Conservation (phyloP, 2,113 vertebrate genomes). For the Salminus brasiliensis region DNA sequence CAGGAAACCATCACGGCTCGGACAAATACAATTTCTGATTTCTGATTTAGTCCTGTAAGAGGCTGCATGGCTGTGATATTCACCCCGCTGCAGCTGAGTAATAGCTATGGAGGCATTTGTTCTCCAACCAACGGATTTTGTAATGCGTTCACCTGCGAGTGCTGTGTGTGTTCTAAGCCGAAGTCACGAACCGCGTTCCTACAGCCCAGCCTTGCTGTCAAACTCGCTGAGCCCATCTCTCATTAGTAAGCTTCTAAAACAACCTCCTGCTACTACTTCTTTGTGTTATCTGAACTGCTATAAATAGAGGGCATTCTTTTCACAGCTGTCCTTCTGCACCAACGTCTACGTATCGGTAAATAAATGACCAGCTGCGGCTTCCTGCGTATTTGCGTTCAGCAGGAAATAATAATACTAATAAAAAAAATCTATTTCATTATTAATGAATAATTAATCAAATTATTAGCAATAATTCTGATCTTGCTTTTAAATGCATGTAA, state of each 20-base stretch:
- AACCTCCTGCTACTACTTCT: background rate
- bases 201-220: background rate
- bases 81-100: constrained; percentile 8
- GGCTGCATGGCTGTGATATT: constrained; percentile 11
- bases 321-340: background rate
- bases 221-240: background rate
- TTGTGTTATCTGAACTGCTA: background rate
- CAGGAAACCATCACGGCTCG: constrained; percentile 22
- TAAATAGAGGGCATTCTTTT: background rate
- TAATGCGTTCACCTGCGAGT: constrained; percentile 6
- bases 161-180: background rate
- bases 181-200: background rate
- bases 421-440: too few species aligned
- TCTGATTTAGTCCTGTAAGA: constrained; percentile 6
- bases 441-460: too few species aligned
- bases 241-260: background rate
- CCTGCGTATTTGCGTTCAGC: background rate
- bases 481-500: too few species aligned
- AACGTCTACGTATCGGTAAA: background rate
- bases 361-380: background rate
- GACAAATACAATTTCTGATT: constrained; percentile 19
- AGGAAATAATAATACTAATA: too few species aligned
- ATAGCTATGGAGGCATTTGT: constrained; percentile 3
- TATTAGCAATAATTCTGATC: too few species aligned
- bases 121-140: background rate